Base-by-base conservation (phyloP, 2,797 vertebrate genomes). In the Rhabdomys pumilio region DNA sequence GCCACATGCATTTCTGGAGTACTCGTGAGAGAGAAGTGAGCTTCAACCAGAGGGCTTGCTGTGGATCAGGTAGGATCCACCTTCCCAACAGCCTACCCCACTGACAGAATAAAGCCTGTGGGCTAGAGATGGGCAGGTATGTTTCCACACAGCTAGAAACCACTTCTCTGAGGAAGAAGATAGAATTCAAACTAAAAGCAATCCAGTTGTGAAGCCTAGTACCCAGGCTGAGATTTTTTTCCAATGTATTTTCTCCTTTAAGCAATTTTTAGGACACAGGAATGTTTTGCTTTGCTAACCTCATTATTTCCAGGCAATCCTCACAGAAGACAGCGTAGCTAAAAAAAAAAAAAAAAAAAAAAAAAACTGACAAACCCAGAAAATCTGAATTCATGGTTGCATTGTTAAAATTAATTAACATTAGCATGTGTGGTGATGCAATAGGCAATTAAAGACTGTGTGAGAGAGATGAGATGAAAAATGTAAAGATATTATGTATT, bases 41-140 rank as follows among this genome's bases (percentile, higher is more conserved):
- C 97, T 98, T 97, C 98, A 97, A 97, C 96, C 97, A 98, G 97
- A 97, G 96, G 97, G 97, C 98, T 97, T 96, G 82, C 94, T 96
- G 95, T 97, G 97, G 98, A 97, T 97, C 98, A 98, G 98, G 95
- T 97, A 98, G 96, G 97, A 95, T 96, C 93, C 57, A 80, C 94
- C 97, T 89, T 93, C 96, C 94, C 93, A 95, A 97, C 96, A 92
- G 86, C 97, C 91, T 98, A 87, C 97, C 97, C 95, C 97, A 80
- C 41, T 12, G 69, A 76, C 92, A 97, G 96, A 67, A 92, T 97
- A 90, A 96, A 91, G 69, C 83, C 72, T 95, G 72, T 6, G 26
- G 87, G 92, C 91, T 75, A 96, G 85, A 93, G 82, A 86, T 34
- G 41, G 73, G 94, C 57, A 55, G 75, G 79, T 31, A 6, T 82